Conservation (phyloP, 1,140 invertebrate genomes). For the Dysdera silvatica region DNA sequence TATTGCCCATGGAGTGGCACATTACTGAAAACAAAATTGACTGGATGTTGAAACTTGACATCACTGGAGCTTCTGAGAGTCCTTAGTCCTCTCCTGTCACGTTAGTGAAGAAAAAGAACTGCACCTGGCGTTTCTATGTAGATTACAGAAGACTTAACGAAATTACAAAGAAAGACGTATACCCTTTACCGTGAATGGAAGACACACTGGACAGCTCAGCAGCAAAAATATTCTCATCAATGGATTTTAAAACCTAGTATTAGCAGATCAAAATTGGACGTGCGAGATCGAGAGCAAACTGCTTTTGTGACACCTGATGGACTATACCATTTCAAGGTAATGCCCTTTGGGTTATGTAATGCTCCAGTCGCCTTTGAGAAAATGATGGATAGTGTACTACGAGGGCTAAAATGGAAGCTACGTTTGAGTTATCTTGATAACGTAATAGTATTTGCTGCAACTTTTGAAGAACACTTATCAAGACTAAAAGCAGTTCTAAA, state of each 20-base stretch:
- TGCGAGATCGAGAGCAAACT: background rate
- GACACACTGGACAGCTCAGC: conserved; percentile 42
- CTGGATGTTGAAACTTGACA: conserved; percentile 37
- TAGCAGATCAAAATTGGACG: conserved; percentile 40
- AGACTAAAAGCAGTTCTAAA: background rate
- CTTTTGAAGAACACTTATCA: conserved; percentile 12
- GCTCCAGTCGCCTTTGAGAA: background rate
- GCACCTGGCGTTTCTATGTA: conserved; percentile 42
- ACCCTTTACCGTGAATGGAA: conserved; percentile 49
- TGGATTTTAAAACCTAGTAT: conserved; percentile 44
- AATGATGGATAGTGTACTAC: conserved; percentile 14
- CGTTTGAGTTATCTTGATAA: conserved; percentile 23
- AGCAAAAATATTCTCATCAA: conserved; percentile 39
- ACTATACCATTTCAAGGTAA: background rate
- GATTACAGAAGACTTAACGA: conserved; percentile 48
- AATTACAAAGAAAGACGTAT: conserved; percentile 44
- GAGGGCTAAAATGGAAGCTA: conserved; percentile 1
- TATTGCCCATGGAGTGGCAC: conserved; percentile 15
- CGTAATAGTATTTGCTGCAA: conserved; percentile 15
- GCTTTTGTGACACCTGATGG: conserved; percentile 5
- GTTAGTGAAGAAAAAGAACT: conserved; percentile 47
- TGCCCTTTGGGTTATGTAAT: conserved; percentile 9
- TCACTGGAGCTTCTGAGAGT: conserved; percentile 39
- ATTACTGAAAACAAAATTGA: conserved; percentile 34
- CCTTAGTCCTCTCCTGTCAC: conserved; percentile 46